A percentile compares a stretch with the other conserved stretches of the same genome.
phyloP scores from a whole-genome alignment of 2,888 invertebrate genomes.

The Himalopsyche japonica region DNA sequence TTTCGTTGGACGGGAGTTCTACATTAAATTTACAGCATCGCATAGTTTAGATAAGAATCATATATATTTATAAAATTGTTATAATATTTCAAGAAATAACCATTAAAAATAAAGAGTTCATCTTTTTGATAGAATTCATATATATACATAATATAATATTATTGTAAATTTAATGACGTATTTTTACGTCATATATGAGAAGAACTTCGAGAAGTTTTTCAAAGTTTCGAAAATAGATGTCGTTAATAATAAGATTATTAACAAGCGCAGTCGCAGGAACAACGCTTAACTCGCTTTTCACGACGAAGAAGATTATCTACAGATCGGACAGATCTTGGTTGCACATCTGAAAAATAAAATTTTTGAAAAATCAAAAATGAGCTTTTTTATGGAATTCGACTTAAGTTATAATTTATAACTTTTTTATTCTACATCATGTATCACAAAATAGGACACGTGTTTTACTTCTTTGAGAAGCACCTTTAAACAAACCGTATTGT shows the following conservation, averaged over 20 bases:
- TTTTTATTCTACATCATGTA: too few relatives aligned
- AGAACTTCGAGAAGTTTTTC: neutral
- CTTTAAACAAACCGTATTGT: too few relatives aligned
- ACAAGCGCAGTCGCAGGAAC: slow-evolving; percentile 74
- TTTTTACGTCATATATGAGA: neutral
- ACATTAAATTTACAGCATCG: neutral
- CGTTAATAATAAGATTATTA: slow-evolving; percentile 21
- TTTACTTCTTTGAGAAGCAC: too few relatives aligned
- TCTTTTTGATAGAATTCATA: neutral
- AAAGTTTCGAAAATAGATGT: neutral
- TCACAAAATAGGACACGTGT: too few relatives aligned
- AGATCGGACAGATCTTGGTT: slow-evolving; percentile 68
- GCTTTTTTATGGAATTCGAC: too few relatives aligned
- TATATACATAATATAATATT: neutral
- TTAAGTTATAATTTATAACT: too few relatives aligned
- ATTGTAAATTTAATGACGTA: neutral
- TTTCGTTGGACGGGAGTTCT: slow-evolving; percentile 8
- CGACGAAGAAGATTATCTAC: slow-evolving; percentile 59
- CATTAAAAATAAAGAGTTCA: neutral
- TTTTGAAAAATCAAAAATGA: too few relatives aligned
- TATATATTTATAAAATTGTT: neutral
- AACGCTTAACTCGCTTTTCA: slow-evolving; percentile 73
- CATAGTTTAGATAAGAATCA: neutral
- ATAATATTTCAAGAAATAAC: neutral
- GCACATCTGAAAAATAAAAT: slow-evolving; percentile 67